Conservation (phyloP, 2,797 vertebrate genomes). For the Smutsia temminckii region DNA sequence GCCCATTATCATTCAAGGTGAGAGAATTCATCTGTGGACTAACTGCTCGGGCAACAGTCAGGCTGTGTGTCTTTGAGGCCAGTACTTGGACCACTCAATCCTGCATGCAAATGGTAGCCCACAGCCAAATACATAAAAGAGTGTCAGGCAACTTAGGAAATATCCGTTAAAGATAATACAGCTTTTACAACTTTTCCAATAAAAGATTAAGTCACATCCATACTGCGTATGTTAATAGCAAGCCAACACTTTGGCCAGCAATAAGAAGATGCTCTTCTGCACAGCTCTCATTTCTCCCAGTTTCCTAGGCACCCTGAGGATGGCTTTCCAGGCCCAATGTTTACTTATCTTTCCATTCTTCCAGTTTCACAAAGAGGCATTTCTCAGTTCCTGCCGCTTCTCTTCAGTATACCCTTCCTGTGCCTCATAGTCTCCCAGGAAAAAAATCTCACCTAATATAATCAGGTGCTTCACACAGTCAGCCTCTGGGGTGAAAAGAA, state of each 20-base stretch:
- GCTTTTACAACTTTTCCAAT: background rate
- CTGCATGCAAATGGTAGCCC: background rate
- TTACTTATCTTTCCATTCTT: background rate
- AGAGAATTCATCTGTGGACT: background rate
- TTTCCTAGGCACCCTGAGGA: background rate
- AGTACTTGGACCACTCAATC: background rate
- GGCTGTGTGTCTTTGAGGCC: background rate
- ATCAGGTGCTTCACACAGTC: background rate
- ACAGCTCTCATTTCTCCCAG: background rate
- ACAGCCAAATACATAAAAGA: background rate
- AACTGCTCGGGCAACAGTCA: background rate
- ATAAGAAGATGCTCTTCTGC: background rate
- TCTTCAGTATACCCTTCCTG: background rate
- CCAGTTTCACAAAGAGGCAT: background rate
- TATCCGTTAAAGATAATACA: background rate
- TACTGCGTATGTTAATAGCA: background rate
- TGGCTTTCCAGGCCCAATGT: background rate
- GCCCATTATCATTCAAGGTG: conserved; percentile 29
- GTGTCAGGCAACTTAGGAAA: background rate
- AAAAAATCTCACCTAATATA: background rate
- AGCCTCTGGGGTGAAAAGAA: background rate
- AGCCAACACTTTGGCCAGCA: background rate
- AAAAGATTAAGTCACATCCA: background rate
- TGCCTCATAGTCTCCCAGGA: background rate
- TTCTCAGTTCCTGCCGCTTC: background rate